Evolutionary conservation across 2,797 vertebrate genomes (phyloP).

Genomic region (Melanotaenia nigrans): DNA sequence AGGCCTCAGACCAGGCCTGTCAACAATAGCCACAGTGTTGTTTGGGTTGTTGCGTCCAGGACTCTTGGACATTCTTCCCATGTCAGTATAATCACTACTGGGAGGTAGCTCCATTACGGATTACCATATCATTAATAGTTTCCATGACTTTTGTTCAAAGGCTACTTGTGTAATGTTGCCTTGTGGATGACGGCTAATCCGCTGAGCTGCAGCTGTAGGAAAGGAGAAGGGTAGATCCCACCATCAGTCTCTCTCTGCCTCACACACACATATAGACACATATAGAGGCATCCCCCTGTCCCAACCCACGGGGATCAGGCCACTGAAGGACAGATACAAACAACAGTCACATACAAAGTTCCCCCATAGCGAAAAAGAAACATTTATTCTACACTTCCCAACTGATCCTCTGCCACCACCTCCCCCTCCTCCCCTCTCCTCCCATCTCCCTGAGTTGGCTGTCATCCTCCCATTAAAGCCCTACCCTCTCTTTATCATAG

Average conservation of each 20-base stretch:
- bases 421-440: constrained; percentile 45
- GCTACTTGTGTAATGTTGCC: constrained; percentile 99
- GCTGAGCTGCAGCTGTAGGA: constrained; percentile 99
- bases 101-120: constrained; percentile 99
- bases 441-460: constrained; percentile 81
- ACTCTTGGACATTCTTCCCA: constrained; percentile 99
- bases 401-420: constrained; percentile 86
- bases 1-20: constrained; percentile 89
- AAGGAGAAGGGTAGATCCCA: constrained; percentile 81
- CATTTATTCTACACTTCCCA: constrained; percentile 98
- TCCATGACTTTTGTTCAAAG: constrained; percentile 99
- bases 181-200: constrained; percentile 99
- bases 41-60: constrained; percentile 91
- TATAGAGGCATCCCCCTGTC: constrained; percentile 87
- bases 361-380: constrained; percentile 90
- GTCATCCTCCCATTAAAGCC: constrained; percentile 90
- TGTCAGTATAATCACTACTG: constrained; percentile 99
- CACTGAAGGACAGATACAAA: constrained; percentile 98
- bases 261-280: constrained; percentile 72
- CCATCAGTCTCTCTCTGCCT: constrained; percentile 61
- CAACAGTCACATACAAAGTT: constrained; percentile 96
- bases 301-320: constrained; percentile 89
- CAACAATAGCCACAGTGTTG: constrained; percentile 98
- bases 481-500: constrained; percentile 76
- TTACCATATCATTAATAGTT: constrained; percentile 99